Conservation (phyloP, 2,888 invertebrate genomes). For the Campoletis raptor region DNA sequence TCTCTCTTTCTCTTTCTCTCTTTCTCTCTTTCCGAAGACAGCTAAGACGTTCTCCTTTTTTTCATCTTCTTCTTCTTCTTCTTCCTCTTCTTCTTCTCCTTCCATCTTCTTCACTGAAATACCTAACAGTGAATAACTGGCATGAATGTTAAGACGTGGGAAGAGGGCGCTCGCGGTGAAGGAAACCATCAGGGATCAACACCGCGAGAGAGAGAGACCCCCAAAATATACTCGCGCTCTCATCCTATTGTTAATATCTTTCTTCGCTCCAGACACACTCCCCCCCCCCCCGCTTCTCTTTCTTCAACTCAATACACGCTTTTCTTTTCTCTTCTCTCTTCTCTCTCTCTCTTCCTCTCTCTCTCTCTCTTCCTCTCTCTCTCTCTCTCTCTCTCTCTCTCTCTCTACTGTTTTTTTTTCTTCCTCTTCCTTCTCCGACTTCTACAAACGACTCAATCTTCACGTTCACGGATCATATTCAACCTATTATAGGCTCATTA, state of each 20-base stretch:
- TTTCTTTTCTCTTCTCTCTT: constrained; percentile 42
- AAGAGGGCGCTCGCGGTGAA: constrained; percentile 33
- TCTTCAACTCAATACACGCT: constrained; percentile 37
- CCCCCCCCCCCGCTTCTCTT: too few relatives aligned
- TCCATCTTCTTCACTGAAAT: constrained; percentile 58
- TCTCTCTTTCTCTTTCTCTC: constrained; percentile 6
- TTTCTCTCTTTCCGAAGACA: constrained; percentile 43
- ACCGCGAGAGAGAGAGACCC: neutral
- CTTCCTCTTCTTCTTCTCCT: constrained; percentile 26
- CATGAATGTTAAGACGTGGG: constrained; percentile 62
- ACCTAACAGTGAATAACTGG: constrained; percentile 69
- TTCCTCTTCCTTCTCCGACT: constrained; percentile 8
- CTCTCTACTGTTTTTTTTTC: constrained; percentile 2
- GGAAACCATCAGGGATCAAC: constrained; percentile 16
- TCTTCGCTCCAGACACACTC: constrained; percentile 53
- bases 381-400: neutral
- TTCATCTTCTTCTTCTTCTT: too few relatives aligned
- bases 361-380: constrained; percentile 10
- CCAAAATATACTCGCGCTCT: constrained; percentile 13
- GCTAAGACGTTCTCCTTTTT: constrained; percentile 35
- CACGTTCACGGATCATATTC: constrained; percentile 68
- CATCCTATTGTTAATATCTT: constrained; percentile 56
- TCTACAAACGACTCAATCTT: constrained; percentile 54
- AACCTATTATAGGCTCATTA: constrained; percentile 75
- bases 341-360: constrained; percentile 45